phyloP scores from a whole-genome alignment of 2,888 invertebrate species.

The Archips xylosteana region DNA sequence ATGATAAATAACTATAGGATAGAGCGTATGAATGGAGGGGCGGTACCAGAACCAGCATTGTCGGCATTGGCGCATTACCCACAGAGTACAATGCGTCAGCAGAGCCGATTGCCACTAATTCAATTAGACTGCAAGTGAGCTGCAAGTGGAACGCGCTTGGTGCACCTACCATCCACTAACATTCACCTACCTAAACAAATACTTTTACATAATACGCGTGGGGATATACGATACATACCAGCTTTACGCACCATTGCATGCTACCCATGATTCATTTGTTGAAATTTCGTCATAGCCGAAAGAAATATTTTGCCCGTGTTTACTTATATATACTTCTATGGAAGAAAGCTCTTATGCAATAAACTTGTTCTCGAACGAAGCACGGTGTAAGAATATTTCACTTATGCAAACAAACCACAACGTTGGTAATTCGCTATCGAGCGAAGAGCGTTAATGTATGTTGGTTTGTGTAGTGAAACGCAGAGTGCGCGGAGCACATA shows the following conservation, averaged over 20 bases:
- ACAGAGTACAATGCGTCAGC: conserved; percentile 50
- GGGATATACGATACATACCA: background rate
- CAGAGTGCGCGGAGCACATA: conserved; percentile 45
- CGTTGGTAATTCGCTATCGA: conserved; percentile 22
- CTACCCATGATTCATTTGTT: conserved; percentile 34
- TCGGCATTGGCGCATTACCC: conserved; percentile 51
- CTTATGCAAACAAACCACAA: conserved; percentile 26
- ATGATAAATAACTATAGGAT: conserved; percentile 67
- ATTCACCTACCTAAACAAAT: conserved; percentile 44
- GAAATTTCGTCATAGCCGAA: conserved; percentile 33
- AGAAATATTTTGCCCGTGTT: conserved; percentile 25
- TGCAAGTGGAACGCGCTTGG: conserved; percentile 74
- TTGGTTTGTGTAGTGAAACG: conserved; percentile 53
- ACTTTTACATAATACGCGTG: conserved; percentile 18
- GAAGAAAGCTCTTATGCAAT: conserved; percentile 37
- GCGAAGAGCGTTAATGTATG: conserved; percentile 28
- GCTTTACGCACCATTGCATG: conserved; percentile 22
- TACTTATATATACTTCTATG: conserved; percentile 26
- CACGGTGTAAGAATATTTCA: conserved; percentile 23
- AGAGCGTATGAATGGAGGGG: conserved; percentile 58
- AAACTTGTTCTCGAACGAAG: conserved; percentile 24
- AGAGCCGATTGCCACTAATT: conserved; percentile 79
- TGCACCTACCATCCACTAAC: conserved; percentile 55
- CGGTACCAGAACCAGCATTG: conserved; percentile 50
- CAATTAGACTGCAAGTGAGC: conserved; percentile 76